phyloP scores from a whole-genome alignment of 1,140 invertebrate genomes.

The Hylaeus anthracinus region DNA sequence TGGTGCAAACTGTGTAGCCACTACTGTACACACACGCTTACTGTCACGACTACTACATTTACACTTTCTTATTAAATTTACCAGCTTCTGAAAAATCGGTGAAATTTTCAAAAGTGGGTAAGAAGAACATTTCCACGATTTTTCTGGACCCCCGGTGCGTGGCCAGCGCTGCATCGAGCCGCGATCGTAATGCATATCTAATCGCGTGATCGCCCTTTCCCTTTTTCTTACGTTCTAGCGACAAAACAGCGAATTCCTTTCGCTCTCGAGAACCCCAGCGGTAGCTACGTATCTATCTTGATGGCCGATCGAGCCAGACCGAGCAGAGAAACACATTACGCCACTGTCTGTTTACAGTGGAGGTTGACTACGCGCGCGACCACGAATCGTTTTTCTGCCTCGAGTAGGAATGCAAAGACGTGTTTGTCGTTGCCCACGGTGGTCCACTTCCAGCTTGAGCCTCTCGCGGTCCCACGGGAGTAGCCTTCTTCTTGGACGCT shows the following conservation, averaged over 20 bases:
- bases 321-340: constrained; percentile 73
- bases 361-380: constrained; percentile 69
- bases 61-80: no score
- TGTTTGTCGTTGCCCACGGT: constrained; percentile 9
- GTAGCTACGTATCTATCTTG: constrained; percentile 70
- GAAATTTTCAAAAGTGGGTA: no score
- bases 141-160: not conserved
- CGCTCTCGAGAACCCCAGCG: constrained; percentile 65
- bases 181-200: constrained; percentile 72
- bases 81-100: no score
- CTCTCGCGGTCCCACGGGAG: not conserved
- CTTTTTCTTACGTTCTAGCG: constrained; percentile 75
- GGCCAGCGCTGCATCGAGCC: constrained; percentile 1
- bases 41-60: no score
- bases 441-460: not conserved
- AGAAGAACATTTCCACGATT: no score
- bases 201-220: constrained; percentile 74
- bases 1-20: no score
- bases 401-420: constrained; percentile 46
- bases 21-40: no score
- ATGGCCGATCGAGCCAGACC: constrained; percentile 77
- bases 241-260: constrained; percentile 79
- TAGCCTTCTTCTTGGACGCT: no score
- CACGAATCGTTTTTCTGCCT: constrained; percentile 65
- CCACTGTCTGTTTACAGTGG: constrained; percentile 78